These are phyloP conservation scores for Harpagoxenus sublaevis DNA, from an alignment of 2,888 invertebrate species.

Conservation along the genomic window DNA sequence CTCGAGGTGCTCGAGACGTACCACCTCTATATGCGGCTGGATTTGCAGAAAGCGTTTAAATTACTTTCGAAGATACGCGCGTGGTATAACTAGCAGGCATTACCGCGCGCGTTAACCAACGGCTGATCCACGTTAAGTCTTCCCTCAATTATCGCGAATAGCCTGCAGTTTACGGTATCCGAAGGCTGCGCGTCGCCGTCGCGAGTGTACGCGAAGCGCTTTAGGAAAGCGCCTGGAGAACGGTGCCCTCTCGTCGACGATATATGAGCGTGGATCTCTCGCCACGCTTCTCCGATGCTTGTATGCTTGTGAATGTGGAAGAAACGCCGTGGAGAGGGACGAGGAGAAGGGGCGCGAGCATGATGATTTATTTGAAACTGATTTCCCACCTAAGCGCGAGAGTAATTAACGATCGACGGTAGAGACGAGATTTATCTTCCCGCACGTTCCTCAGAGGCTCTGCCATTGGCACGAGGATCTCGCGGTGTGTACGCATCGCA, in stretches of 20 bases:
- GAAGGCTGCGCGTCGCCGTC: slow-evolving; percentile 57
- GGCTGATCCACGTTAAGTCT: slow-evolving; percentile 56
- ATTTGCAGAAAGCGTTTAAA: slow-evolving; percentile 57
- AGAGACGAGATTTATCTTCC: slow-evolving; percentile 71
- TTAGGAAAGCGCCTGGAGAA: slow-evolving; percentile 44
- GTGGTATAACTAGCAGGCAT: slow-evolving; percentile 47
- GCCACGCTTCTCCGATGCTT: slow-evolving; percentile 16
- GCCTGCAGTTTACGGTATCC: slow-evolving; percentile 61
- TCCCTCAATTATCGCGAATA: slow-evolving; percentile 69
- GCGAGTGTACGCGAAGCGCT: slow-evolving; percentile 60
- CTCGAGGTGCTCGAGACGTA: slow-evolving; percentile 38
- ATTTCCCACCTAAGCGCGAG: slow-evolving; percentile 74
- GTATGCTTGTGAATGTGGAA: slow-evolving; percentile 52
- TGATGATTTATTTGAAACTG: slow-evolving; percentile 76
- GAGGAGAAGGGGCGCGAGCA: slow-evolving; percentile 33
- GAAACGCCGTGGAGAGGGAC: slow-evolving; percentile 51
- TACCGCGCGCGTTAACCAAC: slow-evolving; percentile 53
- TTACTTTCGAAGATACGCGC: slow-evolving; percentile 50
- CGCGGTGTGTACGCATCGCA: slow-evolving; percentile 56
- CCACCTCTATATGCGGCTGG: slow-evolving; percentile 18
- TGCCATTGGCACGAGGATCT: slow-evolving; percentile 64
- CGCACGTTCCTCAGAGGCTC: slow-evolving; percentile 49
- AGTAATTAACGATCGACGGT: slow-evolving; percentile 76
- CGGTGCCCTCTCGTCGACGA: slow-evolving; percentile 38
- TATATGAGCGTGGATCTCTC: slow-evolving; percentile 70